Evolutionary conservation across 1,140 invertebrate species (phyloP), one percentile per base, ranked within the genome.

Genomic region (Marisa cornuarietis): DNA sequence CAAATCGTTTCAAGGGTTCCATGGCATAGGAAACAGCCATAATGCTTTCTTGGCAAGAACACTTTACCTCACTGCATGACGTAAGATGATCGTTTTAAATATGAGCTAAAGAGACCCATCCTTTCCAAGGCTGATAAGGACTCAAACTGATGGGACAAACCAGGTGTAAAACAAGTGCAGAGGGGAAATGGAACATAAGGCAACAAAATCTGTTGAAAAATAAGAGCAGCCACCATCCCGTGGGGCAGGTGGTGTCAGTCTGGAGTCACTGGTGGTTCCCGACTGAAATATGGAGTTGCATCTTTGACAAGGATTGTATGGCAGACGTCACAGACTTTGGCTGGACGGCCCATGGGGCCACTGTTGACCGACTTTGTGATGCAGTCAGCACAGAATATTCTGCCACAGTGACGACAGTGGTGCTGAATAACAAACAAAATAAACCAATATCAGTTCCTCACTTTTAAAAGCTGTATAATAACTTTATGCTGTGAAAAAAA

Each of bases 291-390:
- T 66, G 97, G 97, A 84, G 97, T 96, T 68, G 96, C 95, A 91
- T 98, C 95, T 87, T 95, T 95, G 85, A 96, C 97, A 86, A 99
- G 94, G 84, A 99, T 93, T 54, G 98, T 99, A 93, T 98, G 96
- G 92, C 98, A 99, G 77, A 99, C 96, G 92, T 96, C 94, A 93
- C 98, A 99, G 78, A 99, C 98, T 91, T 95, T 94, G 71, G 96
- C 95, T 71, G 94, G 94, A 85, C 95, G 93, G 83, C 94, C 93
- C 85, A 96, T 95, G 78, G 97, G 97, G 75, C 98, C 98, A 87
- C 95, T 96, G 82, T 93, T 92, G 79, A 99, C 96, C 63, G 92
- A 93, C 91, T 96, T 95, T 42, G 94, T 92, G 81, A 96, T 92
- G 92, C 98, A 99, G 84, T 94, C 93, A 75, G 92, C 91, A 92